A percentile compares a stretch with the other conserved stretches of the same genome.
Conservation (phyloP, 1,140 invertebrate species). For the Zophobas atratus region DNA sequence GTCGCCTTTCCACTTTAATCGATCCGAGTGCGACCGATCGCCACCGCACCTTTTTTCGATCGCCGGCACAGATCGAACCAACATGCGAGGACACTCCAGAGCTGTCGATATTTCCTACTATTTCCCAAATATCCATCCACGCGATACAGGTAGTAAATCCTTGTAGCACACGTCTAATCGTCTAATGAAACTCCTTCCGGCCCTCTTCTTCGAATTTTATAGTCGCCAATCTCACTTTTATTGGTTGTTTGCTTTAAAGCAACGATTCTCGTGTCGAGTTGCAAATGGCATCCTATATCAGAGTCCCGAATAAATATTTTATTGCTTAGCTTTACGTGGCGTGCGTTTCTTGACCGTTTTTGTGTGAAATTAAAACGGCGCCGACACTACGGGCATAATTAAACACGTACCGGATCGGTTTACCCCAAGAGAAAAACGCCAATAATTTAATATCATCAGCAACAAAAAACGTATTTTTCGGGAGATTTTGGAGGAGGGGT, state of each 20-base stretch:
- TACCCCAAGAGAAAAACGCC: not conserved
- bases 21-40: too few species aligned
- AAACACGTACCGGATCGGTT: not conserved
- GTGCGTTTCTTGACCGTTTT: slow-evolving; percentile 2
- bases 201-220: not conserved
- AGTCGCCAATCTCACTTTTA: slow-evolving; percentile 16
- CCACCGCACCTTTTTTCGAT: too few species aligned
- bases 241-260: slow-evolving; percentile 26
- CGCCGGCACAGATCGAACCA: too few species aligned
- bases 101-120: too few species aligned
- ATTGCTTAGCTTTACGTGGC: not conserved
- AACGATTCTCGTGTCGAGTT: slow-evolving; percentile 10
- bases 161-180: not conserved
- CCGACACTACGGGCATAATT: slow-evolving; percentile 1
- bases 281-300: slow-evolving; percentile 9
- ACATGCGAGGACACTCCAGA: too few species aligned
- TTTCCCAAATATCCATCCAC: too few species aligned
- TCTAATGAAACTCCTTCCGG: slow-evolving; percentile 9
- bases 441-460: slow-evolving; percentile 24
- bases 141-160: too few species aligned
- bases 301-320: not conserved
- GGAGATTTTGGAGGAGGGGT: slow-evolving; percentile 14
- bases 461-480: slow-evolving; percentile 32
- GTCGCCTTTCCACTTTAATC: not conserved
- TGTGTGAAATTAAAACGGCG: not conserved